These are phyloP conservation scores for Palythoa grandiflora DNA, from an alignment of 92 coral and sea anemone species.

Conservation along the genomic window DNA sequence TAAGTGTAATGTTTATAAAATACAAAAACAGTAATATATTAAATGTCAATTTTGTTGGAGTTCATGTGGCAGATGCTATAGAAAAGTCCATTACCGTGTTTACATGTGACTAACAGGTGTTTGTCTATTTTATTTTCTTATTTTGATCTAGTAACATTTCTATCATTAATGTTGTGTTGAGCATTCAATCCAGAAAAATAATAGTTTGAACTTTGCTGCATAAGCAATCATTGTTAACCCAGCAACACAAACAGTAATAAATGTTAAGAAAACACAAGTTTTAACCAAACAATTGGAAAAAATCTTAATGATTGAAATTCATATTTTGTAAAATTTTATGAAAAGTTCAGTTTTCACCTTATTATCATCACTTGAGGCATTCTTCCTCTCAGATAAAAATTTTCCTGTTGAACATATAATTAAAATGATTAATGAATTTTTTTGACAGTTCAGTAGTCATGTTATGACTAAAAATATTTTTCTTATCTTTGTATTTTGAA, in stretches of 20 bases:
- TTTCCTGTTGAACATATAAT: not conserved
- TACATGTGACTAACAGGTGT: conserved; percentile 20
- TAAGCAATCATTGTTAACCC: not conserved
- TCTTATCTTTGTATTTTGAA: no score
- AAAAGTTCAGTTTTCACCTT: not conserved
- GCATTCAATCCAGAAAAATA: not conserved
- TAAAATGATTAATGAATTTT: not conserved
- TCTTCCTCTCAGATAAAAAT: not conserved
- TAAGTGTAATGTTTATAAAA: conserved; percentile 8
- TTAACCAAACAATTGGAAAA: not conserved
- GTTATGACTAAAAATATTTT: not conserved
- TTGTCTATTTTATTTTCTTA: not conserved
- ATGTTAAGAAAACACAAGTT: not conserved
- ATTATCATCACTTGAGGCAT: not conserved
- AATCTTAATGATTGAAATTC: not conserved
- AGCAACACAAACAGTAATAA: not conserved
- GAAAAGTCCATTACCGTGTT: conserved; percentile 36
- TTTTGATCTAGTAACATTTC: not conserved
- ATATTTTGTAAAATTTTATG: not conserved
- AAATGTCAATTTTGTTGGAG: not conserved
- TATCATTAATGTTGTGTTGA: not conserved
- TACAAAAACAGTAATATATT: not conserved
- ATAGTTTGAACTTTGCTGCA: conserved; percentile 16
- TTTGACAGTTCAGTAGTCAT: not conserved
- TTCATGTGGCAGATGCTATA: conserved; percentile 2